phyloP scores from a whole-genome alignment of 30 jellyfish, hydroid and myxozoan genomes.

The Hydra vulgaris region DNA sequence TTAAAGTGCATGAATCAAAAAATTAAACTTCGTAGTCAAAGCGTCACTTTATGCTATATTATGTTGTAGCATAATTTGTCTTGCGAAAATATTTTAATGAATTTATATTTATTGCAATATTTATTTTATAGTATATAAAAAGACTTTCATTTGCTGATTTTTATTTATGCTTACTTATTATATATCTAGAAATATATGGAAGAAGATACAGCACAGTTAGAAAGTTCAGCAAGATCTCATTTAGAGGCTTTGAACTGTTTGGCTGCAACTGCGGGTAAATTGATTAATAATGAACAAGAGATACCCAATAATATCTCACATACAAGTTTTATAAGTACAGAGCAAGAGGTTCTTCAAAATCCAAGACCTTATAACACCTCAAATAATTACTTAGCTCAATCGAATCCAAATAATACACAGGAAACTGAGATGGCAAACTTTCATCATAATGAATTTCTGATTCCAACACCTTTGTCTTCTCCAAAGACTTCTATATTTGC shows the following conservation, averaged over 20 bases:
- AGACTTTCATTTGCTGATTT: too few relatives aligned
- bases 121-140: too few relatives aligned
- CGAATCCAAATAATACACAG: background rate
- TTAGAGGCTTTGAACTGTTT: slow-evolving; percentile 15
- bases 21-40: too few relatives aligned
- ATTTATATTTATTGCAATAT: too few relatives aligned
- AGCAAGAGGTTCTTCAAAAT: background rate
- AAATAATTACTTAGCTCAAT: background rate
- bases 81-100: too few relatives aligned
- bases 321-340: background rate
- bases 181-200: background rate
- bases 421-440: background rate
- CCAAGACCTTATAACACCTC: background rate
- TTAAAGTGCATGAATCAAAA: too few relatives aligned
- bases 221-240: background rate
- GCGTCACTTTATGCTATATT: too few relatives aligned
- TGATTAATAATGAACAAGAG: background rate
- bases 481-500: slow-evolving; percentile 6
- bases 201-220: background rate
- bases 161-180: too few relatives aligned
- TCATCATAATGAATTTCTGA: background rate
- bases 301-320: background rate
- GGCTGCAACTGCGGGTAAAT: slow-evolving; percentile 16
- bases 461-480: background rate
- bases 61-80: too few relatives aligned